Evolutionary conservation across 2,797 vertebrate species (phyloP).

Genomic region (Cichlasoma orientale): DNA sequence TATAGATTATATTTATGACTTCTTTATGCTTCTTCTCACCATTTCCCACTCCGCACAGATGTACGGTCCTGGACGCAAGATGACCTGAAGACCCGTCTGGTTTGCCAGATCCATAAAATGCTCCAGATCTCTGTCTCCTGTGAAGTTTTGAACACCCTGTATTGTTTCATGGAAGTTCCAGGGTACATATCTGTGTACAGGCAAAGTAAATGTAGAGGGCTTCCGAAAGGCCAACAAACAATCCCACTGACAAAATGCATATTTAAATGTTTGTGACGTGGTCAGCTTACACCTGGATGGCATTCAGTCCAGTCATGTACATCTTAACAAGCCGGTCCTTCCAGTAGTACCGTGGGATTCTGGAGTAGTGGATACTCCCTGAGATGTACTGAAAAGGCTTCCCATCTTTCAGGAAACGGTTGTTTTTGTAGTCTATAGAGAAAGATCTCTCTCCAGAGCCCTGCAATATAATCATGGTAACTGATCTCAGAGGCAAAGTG

Average conservation of each 20-base stretch:
- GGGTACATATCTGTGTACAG: conserved; percentile 87
- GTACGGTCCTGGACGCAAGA: conserved; percentile 95
- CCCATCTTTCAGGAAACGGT: conserved; percentile 90
- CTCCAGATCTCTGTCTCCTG: conserved; percentile 86
- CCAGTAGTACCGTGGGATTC: conserved; percentile 90
- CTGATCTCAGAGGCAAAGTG: neutral
- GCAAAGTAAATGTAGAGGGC: neutral
- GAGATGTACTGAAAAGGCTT: conserved; percentile 91
- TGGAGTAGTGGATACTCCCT: conserved; percentile 94
- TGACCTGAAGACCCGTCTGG: conserved; percentile 89
- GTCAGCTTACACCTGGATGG: conserved; percentile 87
- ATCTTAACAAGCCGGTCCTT: conserved; percentile 92
- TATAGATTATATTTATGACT: neutral
- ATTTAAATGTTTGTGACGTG: neutral
- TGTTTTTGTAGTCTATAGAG: conserved; percentile 84
- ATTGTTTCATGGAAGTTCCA: conserved; percentile 94
- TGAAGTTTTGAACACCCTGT: conserved; percentile 87
- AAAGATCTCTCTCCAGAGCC: conserved; percentile 80
- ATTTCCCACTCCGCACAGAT: conserved; percentile 99
- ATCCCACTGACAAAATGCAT: neutral
- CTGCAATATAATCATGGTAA: conserved; percentile 43
- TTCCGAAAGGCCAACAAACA: neutral
- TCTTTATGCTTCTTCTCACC: conserved; percentile 78
- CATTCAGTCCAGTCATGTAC: conserved; percentile 92
- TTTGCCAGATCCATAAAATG: conserved; percentile 90